A percentile compares a stretch with the other conserved stretches of the same genome.
phyloP scores from a whole-genome alignment of 2,113 vertebrate genomes.

The Coreoperca whiteheadi region DNA sequence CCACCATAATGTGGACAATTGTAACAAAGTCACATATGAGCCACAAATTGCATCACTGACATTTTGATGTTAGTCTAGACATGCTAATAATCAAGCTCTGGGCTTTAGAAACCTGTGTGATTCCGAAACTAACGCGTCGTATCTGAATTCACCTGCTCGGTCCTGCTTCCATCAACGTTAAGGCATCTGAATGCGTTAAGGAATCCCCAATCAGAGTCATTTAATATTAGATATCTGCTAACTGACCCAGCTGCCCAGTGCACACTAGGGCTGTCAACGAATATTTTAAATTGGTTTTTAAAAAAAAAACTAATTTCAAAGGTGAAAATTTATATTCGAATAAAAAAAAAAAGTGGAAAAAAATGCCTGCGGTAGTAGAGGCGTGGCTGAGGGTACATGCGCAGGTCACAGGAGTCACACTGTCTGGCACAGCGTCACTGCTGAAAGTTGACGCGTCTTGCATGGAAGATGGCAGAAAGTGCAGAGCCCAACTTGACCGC shows the following conservation, averaged over 20 bases:
- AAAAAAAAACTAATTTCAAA: too few relatives aligned
- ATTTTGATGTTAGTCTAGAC: not conserved
- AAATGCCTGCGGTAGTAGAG: too few relatives aligned
- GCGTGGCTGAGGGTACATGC: too few relatives aligned
- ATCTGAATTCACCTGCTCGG: not conserved
- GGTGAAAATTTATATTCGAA: too few relatives aligned
- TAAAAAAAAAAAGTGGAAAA: too few relatives aligned
- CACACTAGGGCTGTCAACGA: too few relatives aligned
- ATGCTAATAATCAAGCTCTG: not conserved
- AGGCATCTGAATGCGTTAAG: not conserved
- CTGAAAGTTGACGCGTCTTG: too few relatives aligned
- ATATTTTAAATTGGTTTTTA: too few relatives aligned
- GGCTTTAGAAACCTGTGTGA: not conserved
- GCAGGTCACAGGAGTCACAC: too few relatives aligned
- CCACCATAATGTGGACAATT: not conserved
- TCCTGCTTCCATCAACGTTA: not conserved
- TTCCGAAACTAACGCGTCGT: not conserved
- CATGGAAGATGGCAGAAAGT: too few relatives aligned
- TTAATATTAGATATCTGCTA: not conserved
- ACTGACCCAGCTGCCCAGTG: not conserved
- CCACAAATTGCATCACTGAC: not conserved
- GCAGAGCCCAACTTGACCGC: too few relatives aligned
- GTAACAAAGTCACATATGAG: conserved; percentile 8
- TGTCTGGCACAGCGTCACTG: too few relatives aligned
- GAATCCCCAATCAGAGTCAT: not conserved